Percentiles rank a stretch among this genome's conserved stretches.
These are phyloP conservation scores for Lasioglossum oenotherae DNA, from an alignment of 2,888 invertebrate genomes.

Conservation along the genomic window DNA sequence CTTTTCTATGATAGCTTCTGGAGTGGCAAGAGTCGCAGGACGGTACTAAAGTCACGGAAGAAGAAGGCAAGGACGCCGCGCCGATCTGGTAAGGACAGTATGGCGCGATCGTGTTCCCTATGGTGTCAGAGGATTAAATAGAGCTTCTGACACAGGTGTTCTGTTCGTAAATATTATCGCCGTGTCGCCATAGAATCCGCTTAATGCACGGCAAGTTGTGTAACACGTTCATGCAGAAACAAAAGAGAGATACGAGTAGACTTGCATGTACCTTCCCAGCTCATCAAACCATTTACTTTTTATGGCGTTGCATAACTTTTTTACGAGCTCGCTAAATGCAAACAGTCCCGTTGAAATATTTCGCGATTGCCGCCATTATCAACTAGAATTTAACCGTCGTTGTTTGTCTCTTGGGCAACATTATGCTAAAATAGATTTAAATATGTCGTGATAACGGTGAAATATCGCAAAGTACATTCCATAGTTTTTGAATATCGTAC, in stretches of 20 bases:
- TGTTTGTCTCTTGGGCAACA: neutral
- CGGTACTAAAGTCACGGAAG: conserved; percentile 49
- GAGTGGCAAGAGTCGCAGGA: conserved; percentile 37
- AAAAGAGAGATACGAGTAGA: neutral
- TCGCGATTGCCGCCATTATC: neutral
- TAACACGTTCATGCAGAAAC: neutral
- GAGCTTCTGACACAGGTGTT: conserved; percentile 62
- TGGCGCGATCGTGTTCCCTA: conserved; percentile 58
- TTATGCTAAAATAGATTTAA: neutral
- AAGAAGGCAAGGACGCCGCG: conserved; percentile 51
- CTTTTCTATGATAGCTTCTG: conserved; percentile 57
- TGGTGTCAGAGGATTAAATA: conserved; percentile 43
- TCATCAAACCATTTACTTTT: neutral
- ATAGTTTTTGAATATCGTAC: neutral
- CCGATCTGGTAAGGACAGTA: conserved; percentile 33
- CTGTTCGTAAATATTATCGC: conserved; percentile 17
- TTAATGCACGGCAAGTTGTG: neutral
- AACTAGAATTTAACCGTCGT: neutral
- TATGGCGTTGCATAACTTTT: neutral
- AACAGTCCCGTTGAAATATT: neutral
- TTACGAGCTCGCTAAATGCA: neutral
- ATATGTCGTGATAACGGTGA: neutral
- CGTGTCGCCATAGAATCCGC: conserved; percentile 40
- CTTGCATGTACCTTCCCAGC: neutral
- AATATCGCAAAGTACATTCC: neutral